phyloP scores from a whole-genome alignment of 2,797 vertebrate species.

The Parauchenoglanis ngamensis region DNA sequence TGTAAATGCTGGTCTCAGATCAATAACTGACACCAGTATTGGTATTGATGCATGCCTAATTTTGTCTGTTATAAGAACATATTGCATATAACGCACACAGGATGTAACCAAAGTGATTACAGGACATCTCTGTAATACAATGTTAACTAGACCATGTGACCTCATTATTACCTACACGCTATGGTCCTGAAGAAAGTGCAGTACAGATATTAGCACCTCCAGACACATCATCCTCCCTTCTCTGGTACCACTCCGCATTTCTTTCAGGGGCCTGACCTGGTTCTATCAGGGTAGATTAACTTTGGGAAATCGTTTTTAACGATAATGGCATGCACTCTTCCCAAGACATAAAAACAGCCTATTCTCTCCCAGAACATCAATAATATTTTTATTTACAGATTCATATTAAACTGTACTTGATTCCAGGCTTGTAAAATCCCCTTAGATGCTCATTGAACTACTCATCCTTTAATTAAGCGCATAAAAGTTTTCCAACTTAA shows the following conservation, averaged over 20 bases:
- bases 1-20: neutral
- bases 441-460: neutral
- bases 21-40: neutral
- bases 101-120: neutral
- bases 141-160: conserved; percentile 1
- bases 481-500: neutral
- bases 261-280: neutral
- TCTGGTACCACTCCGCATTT: neutral
- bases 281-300: conserved; percentile 12
- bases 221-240: neutral
- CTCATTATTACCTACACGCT: neutral
- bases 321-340: neutral
- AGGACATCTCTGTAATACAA: neutral
- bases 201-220: neutral
- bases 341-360: neutral
- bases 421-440: neutral
- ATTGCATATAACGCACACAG: neutral
- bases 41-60: neutral
- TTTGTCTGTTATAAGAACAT: neutral
- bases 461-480: neutral
- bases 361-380: neutral
- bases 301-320: neutral
- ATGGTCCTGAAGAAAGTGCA: neutral
- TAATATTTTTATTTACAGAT: neutral
- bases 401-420: neutral